A percentile compares a stretch with the other conserved stretches of the same genome.
These are phyloP conservation scores for Odontomyia ornata DNA, from an alignment of 2,888 invertebrate genomes.

Conservation along the genomic window DNA sequence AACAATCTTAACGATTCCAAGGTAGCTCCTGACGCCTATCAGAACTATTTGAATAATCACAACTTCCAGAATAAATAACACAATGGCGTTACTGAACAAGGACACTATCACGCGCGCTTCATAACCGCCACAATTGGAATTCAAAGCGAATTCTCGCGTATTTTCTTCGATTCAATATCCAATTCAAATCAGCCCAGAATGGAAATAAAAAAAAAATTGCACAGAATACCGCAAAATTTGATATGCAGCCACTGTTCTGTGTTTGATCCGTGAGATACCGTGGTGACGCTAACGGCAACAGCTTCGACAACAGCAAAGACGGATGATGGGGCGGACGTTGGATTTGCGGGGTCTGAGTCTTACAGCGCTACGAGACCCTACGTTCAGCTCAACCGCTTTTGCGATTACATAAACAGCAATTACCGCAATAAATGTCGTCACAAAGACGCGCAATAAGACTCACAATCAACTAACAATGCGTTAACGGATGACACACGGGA, in stretches of 20 bases:
- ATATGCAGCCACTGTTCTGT: conserved; percentile 28
- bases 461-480: background rate
- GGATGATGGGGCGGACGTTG: background rate
- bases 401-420: conserved; percentile 47
- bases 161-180: too few relatives aligned
- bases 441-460: conserved; percentile 35
- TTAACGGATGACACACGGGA: background rate
- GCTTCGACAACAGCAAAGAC: background rate
- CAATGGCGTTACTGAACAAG: background rate
- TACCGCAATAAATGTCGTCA: conserved; percentile 45
- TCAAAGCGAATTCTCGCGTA: background rate
- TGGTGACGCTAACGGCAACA: background rate
- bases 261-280: background rate
- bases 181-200: conserved; percentile 1
- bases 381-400: conserved; percentile 17
- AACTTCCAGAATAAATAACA: background rate
- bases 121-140: background rate
- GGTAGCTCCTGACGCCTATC: background rate
- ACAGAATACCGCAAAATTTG: conserved; percentile 34
- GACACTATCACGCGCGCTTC: background rate
- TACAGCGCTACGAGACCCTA: too few relatives aligned
- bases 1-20: background rate
- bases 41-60: background rate
- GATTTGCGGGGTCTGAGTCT: background rate
- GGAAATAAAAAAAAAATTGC: conserved; percentile 19